Evolutionary conservation across 2,888 invertebrate species (phyloP).

Genomic region (Folsomia manolachei): DNA sequence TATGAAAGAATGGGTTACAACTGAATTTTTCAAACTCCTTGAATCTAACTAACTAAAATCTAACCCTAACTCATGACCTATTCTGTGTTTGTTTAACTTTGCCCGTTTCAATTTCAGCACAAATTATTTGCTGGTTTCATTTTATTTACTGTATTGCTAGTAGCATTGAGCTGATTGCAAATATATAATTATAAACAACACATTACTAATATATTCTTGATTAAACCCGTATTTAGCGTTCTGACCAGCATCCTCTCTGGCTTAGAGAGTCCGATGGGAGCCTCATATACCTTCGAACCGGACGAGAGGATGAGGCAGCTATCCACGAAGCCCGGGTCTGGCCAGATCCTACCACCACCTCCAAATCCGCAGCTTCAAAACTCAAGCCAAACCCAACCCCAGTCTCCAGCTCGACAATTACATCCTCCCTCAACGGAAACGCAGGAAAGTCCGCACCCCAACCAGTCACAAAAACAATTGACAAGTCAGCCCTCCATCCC

Average conservation of each 20-base stretch:
- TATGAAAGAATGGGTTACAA: no score
- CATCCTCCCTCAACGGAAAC: background rate
- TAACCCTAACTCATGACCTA: no score
- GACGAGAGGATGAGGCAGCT: background rate
- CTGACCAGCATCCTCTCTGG: slow-evolving; percentile 32
- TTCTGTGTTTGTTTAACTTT: no score
- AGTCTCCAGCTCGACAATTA: background rate
- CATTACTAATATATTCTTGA: no score
- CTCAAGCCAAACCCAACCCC: background rate
- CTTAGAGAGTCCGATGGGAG: slow-evolving; percentile 22
- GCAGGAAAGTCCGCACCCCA: background rate
- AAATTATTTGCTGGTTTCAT: no score
- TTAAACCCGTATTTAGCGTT: no score
- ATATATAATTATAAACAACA: no score
- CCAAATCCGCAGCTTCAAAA: background rate
- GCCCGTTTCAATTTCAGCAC: no score
- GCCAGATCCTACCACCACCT: background rate
- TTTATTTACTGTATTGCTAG: no score
- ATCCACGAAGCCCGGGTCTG: background rate
- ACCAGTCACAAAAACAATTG: background rate
- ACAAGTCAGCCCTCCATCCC: background rate
- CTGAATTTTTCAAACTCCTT: no score
- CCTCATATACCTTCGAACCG: background rate
- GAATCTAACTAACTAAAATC: no score
- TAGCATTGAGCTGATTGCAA: no score